Base-by-base conservation (phyloP, 2,797 vertebrate species). In the Leptodactylus fallax region DNA sequence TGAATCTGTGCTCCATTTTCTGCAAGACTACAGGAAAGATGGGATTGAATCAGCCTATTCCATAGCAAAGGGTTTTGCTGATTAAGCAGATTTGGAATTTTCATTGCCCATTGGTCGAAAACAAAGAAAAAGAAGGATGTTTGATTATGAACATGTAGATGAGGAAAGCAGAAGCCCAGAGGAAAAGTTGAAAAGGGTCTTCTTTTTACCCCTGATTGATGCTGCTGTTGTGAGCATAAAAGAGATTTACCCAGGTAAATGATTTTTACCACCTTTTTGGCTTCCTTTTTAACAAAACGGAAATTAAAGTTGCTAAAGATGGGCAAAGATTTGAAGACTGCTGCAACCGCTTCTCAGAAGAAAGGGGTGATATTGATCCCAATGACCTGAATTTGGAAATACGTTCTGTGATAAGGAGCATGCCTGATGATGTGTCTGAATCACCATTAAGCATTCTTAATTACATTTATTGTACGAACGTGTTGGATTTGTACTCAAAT, bases 251-350 rank as follows among this genome's bases (percentile, higher is more conserved):
- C 7, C 77, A 58, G 13, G 23, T 56, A 27, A 79, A 53, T 3
- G 23, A 13, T 27, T 79, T 79, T 58, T 13, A 53, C 77, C 10
- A 53, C 53, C 27, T 79, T 79, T 79, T 10, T n/a, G n/a, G n/a
- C n/a, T n/a, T n/a, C n/a, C 77, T 79, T 58, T 79, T 79, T 79
- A 79, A 27, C 53, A 58, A 9, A 58, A 58, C 23, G 47, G 49
- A 55, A 7, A 27, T 79, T 21, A 79, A 79, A 58, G 53, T 23
- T 56, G 77, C 77, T 27, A 13, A 25, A 36, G 9, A 58, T 58
- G 53, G 23, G 23, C 21, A 58, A 79, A 79, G 53, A 7, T n/a
- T 23, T 81, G 25, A 61, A 60, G 55, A 36, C 2, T 61, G 79
- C 36, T 61, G 79, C 17, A 81, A 21, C 21, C 56, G n/a, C 53